Evolutionary conservation across 2,888 invertebrate species (phyloP).

Genomic region (Lithophane semibrunnea): DNA sequence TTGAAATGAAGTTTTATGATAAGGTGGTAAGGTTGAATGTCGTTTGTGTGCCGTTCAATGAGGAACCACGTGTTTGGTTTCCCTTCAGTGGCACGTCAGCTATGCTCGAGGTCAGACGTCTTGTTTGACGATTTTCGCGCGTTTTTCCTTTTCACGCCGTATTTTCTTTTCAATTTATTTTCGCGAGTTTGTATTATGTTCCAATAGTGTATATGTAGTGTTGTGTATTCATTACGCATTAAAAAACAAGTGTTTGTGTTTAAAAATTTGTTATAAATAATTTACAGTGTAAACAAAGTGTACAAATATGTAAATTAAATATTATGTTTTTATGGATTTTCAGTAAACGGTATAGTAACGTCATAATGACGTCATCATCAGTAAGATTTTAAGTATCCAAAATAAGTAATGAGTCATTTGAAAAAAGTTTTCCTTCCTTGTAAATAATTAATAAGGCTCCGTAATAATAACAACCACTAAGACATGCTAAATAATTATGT

Average conservation of each 20-base stretch:
- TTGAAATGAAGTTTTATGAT: slow-evolving; percentile 30
- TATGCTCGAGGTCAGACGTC: slow-evolving; percentile 76
- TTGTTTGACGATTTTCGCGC: slow-evolving; percentile 68
- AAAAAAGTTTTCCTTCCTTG: slow-evolving; percentile 19
- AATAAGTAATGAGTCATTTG: neutral
- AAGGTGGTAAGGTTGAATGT: slow-evolving; percentile 45
- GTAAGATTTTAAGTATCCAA: slow-evolving; percentile 1
- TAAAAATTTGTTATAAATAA: slow-evolving; percentile 2
- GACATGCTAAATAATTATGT: neutral
- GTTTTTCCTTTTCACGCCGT: slow-evolving; percentile 65
- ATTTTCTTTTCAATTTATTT: slow-evolving; percentile 49
- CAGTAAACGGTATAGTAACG: slow-evolving; percentile 44
- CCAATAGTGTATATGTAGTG: too few relatives aligned
- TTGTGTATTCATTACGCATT: neutral
- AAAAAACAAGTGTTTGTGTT: slow-evolving; percentile 39
- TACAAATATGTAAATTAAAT: slow-evolving; percentile 22
- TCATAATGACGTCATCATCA: neutral
- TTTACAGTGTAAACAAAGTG: slow-evolving; percentile 47
- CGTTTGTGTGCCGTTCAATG: slow-evolving; percentile 26
- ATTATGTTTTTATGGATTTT: slow-evolving; percentile 31
- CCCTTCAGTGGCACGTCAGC: slow-evolving; percentile 81
- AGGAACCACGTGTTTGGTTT: slow-evolving; percentile 79
- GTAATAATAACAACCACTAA: neutral
- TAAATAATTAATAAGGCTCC: neutral
- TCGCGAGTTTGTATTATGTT: slow-evolving; percentile 47